Percentiles rank a stretch among this genome's conserved stretches.
Evolutionary conservation across 2,797 vertebrate species (phyloP).

Genomic region (Okamejei kenojei): DNA sequence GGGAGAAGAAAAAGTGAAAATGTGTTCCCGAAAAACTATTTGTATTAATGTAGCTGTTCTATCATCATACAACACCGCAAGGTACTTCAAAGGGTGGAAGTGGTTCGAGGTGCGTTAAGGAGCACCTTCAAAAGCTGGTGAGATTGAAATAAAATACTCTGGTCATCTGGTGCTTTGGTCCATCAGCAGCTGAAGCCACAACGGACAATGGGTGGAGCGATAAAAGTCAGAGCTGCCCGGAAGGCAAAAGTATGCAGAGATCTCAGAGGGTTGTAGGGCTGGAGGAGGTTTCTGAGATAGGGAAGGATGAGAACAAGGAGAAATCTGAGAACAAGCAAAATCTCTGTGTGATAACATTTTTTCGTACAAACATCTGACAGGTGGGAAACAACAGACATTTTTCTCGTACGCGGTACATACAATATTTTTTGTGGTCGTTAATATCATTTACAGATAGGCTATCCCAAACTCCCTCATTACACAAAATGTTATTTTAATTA

Average conservation of each 20-base stretch:
- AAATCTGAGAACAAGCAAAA: not conserved
- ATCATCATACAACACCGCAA: not conserved
- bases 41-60: not conserved
- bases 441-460: not conserved
- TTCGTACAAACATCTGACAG: not conserved
- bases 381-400: not conserved
- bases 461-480: not conserved
- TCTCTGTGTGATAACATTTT: not conserved
- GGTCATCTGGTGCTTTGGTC: not conserved
- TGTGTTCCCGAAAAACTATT: not conserved
- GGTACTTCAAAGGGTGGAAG: not conserved
- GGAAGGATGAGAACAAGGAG: not conserved
- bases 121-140: not conserved
- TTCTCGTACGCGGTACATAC: not conserved
- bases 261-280: not conserved
- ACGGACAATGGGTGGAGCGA: not conserved
- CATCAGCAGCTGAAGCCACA: not conserved
- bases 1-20: not conserved
- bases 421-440: not conserved
- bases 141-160: not conserved
- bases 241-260: not conserved
- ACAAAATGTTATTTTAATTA: not conserved
- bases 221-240: not conserved
- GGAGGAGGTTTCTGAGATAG: not conserved
- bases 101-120: not conserved